Base-by-base conservation (phyloP, 2,113 vertebrate species). In the Ammospiza caudacuta region DNA sequence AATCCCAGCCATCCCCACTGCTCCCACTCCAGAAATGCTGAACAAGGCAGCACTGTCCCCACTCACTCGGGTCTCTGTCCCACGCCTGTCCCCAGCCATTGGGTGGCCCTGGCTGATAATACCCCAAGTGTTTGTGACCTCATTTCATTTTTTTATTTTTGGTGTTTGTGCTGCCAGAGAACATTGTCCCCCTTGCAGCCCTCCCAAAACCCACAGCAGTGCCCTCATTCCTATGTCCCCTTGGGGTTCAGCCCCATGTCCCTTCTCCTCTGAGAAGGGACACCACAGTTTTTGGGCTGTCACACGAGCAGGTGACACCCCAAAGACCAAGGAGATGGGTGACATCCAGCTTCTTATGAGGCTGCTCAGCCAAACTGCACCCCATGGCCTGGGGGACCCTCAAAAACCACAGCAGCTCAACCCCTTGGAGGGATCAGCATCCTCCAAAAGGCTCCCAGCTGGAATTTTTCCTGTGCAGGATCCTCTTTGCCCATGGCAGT, bases 161-260 rank as follows among this genome's bases (percentile, higher is more conserved):
- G 6, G 18, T 54, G 22, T 18, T 43, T 43, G 17, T 49, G 57
- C 79, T 79, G 66, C 51, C 61, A 57, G 90, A 28, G 70, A 27
- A 88, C 46, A 7, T 0, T 39, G 29, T 86, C 21, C 49, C 43
- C 70, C 6, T 21, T 19, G 6, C 12, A 37, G 19, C 29, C 29
- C 17, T 33, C 49, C 31, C 28, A 17, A 67, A 75, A 24, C 8
- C 58, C 75, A 43, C 28, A 73, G 76, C 35, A 4, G 43, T 28
- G 51, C 22, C 33, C 37, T 73, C 86, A 4, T 6, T 17, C 2
- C 59, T 8, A 0, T 0, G 0, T 47, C 33, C 39, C 27, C 51
- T 24, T 1, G 0, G 3, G 28, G 6, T 54, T 72, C 69, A 55
- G 39, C 9, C 17, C 44, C 19, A 4, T 9, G 23, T 44, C 41